Evolutionary conservation across 2,797 vertebrate species (phyloP).

Genomic region (Delichon dasypus): DNA sequence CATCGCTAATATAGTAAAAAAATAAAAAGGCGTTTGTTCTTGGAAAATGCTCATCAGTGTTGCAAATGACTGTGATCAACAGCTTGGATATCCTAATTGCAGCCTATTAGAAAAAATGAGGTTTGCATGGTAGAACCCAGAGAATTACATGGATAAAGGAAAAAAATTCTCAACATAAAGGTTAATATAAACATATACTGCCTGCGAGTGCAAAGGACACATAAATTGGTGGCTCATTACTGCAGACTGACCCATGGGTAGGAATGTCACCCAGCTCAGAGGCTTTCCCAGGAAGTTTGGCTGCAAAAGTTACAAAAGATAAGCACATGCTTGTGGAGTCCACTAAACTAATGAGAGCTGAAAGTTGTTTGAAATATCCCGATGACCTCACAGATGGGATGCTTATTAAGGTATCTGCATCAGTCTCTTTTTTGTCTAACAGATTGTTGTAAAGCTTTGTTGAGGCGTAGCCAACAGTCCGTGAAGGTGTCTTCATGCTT

Average conservation of each 20-base stretch:
- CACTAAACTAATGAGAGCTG: conserved; percentile 89
- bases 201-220: conserved; percentile 74
- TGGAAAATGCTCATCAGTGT: conserved; percentile 18
- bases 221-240: conserved; percentile 84
- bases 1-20: conserved; percentile 65
- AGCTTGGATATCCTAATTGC: conserved; percentile 83
- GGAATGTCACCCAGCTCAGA: conserved; percentile 79
- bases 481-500: conserved; percentile 93
- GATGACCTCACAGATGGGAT: conserved; percentile 87
- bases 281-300: conserved; percentile 84
- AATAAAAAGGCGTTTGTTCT: conserved; percentile 44
- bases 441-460: conserved; percentile 83
- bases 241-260: conserved; percentile 80
- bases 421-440: conserved; percentile 82
- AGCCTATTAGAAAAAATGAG: conserved; percentile 85
- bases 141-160: conserved; percentile 71
- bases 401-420: conserved; percentile 86
- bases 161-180: conserved; percentile 71
- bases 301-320: conserved; percentile 83
- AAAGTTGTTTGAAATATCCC: conserved; percentile 83
- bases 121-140: conserved; percentile 75
- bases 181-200: conserved; percentile 82
- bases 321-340: conserved; percentile 77
- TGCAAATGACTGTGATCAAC: conserved; percentile 58
- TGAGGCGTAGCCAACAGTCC: conserved; percentile 91